A percentile compares a stretch with the other conserved stretches of the same genome.
Evolutionary conservation across 2,888 invertebrate genomes (phyloP).

Genomic region (Rhopalosiphum nymphaeae): DNA sequence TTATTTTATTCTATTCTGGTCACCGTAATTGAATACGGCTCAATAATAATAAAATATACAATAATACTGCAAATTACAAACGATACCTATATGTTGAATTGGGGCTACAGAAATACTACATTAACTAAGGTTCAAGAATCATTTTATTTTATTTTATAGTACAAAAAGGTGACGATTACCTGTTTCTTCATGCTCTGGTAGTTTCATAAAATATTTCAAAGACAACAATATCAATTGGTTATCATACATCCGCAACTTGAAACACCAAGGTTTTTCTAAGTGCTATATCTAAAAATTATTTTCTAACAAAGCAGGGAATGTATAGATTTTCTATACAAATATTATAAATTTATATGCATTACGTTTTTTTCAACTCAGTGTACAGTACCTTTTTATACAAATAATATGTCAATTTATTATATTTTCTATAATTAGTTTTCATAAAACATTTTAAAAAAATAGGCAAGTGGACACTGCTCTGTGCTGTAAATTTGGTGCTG

Average conservation of each 20-base stretch:
- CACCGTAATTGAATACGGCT: neutral
- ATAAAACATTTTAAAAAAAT: too few relatives aligned
- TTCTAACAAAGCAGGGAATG: neutral
- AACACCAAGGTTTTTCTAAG: neutral
- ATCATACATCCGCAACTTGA: neutral
- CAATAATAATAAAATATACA: neutral
- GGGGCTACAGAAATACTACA: neutral
- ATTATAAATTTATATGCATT: neutral
- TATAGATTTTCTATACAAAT: neutral
- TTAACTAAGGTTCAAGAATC: neutral
- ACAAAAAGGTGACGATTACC: too few relatives aligned
- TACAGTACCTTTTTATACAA: neutral
- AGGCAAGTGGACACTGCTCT: too few relatives aligned
- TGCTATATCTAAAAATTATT: neutral
- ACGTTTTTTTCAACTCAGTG: neutral
- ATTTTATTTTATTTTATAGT: neutral
- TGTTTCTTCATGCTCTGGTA: neutral
- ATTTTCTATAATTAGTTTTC: neutral
- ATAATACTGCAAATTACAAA: neutral
- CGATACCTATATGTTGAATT: neutral
- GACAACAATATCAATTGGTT: neutral
- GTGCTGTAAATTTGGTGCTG: too few relatives aligned
- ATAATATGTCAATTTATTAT: neutral
- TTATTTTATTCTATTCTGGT: neutral
- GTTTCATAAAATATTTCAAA: neutral